Evolutionary conservation across 2,113 vertebrate species (phyloP), one percentile per base, ranked within the genome.

Genomic region (Larimichthys polyactis): DNA sequence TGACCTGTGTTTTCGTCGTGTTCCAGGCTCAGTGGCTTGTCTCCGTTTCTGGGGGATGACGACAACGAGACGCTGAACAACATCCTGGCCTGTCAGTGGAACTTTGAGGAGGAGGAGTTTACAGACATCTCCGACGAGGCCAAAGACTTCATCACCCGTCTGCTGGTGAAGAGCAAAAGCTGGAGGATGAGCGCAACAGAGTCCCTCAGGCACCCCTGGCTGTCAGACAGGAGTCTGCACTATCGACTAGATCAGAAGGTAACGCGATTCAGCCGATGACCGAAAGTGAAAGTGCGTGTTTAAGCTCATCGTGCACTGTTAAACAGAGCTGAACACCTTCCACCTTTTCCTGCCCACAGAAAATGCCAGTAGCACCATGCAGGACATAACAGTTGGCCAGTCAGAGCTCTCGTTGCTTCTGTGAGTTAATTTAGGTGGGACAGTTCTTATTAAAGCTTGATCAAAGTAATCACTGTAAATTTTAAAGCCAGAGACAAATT

Each of bases 171-270:
- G 92, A 98, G 97, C 93, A 99, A 99, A 85, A 96, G 97, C 81
- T 99, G 98, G 98, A 96, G 98, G 87, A 97, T 99, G 95, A 98
- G 98, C 51, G 98, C 98, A 9, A 94, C 96, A 7, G 96, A 98
- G 93, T 96, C 97, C 32, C 95, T 99, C 85, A 96, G 96, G 83
- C 98, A 99, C 82, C 95, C 96, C 20, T 99, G 98, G 98, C 91
- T 99, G 75, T 96, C 97, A 64, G 97, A 98, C 86, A 95, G 86
- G 80, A 94, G 82, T 75, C 96, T 99, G 83, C 98, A 97, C 93
- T 91, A 88, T 77, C 96, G 91, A 71, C 95, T 99, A 11, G 93
- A 88, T 6, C 67, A 90, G 71, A 95, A 98, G 96, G 97, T 99
- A 77, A 29, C 1, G 36, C 8, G 36, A 40, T 36, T 8, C 36